These are phyloP conservation scores for Onychostruthus taczanowskii DNA, from an alignment of 2,113 vertebrate species.

Conservation along the genomic window DNA sequence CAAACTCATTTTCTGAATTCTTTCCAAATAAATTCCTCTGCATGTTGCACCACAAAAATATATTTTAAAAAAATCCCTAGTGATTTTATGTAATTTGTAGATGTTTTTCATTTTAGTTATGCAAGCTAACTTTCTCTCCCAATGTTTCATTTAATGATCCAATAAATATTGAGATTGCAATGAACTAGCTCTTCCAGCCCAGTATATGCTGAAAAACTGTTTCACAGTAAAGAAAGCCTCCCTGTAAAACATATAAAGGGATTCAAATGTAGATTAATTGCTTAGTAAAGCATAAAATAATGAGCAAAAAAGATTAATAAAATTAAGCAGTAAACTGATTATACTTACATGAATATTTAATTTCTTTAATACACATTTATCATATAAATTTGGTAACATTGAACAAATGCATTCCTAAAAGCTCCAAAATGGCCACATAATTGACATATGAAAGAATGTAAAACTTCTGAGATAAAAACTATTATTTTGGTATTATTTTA, in stretches of 20 bases:
- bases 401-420: neutral
- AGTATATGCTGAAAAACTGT: neutral
- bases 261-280: neutral
- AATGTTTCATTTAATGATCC: neutral
- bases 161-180: neutral
- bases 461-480: neutral
- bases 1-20: neutral
- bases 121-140: neutral
- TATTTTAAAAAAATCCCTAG: neutral
- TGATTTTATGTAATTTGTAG: neutral
- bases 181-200: neutral
- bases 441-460: neutral
- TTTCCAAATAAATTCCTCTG: neutral
- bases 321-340: neutral
- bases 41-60: neutral
- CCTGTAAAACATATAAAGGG: neutral
- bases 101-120: neutral
- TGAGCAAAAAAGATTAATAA: neutral
- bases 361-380: neutral
- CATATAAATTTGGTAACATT: neutral
- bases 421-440: neutral
- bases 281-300: neutral
- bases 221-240: neutral
- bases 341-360: neutral
- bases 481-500: neutral